phyloP scores from a whole-genome alignment of 2,113 vertebrate species.

The Colistium nudipinnis region DNA sequence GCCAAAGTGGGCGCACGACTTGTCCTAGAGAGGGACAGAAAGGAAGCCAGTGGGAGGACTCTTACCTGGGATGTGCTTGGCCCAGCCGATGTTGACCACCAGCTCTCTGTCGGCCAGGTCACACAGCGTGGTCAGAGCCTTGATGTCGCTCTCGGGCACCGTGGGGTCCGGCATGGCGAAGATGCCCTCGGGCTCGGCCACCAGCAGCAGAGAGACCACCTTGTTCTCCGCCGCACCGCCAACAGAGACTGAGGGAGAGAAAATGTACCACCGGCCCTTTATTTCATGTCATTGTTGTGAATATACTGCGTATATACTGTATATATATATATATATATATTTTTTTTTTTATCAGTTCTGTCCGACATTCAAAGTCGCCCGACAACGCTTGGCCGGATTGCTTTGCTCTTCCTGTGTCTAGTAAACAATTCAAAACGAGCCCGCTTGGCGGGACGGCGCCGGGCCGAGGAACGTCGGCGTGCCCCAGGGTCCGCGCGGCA shows the following conservation, averaged over 20 bases:
- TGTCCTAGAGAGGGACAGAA: background rate
- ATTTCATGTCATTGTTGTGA: no score
- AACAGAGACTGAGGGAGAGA: conserved; percentile 50
- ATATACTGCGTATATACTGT: no score
- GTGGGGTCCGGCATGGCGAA: conserved; percentile 98
- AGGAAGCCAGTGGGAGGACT: background rate
- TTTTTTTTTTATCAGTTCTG: no score
- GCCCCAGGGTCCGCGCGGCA: no score
- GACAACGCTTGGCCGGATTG: no score
- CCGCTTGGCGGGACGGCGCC: no score
- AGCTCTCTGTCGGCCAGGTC: conserved; percentile 96
- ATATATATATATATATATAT: no score
- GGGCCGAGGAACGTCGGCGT: no score
- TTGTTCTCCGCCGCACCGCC: conserved; percentile 89
- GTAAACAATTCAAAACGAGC: no score
- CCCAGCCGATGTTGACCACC: conserved; percentile 99
- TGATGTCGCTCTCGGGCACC: conserved; percentile 97
- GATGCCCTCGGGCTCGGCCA: conserved; percentile 97
- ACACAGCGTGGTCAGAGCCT: conserved; percentile 96
- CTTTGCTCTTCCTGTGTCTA: no score
- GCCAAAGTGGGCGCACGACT: conserved; percentile 38
- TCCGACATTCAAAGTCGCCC: no score
- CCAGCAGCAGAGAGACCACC: conserved; percentile 95
- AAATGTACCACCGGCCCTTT: background rate
- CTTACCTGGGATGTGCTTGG: conserved; percentile 97